Evolutionary conservation across 1,140 invertebrate genomes (phyloP), one percentile per base, ranked within the genome.

Genomic region (Macrosteles quadrilineatus): DNA sequence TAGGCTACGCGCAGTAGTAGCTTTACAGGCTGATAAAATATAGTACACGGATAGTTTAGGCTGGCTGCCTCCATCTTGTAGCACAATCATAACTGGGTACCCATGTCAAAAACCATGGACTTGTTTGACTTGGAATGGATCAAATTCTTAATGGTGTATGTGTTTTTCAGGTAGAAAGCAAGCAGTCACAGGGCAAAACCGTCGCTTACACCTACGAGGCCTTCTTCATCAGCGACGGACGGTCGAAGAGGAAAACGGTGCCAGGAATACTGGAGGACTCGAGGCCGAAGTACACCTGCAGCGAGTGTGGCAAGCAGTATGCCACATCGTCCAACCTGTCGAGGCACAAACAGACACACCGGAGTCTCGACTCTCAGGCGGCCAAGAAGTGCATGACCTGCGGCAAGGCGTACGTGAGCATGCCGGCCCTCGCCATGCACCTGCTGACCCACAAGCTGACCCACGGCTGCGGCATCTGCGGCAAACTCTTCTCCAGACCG

Each of bases 391-490:
- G 97, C 82, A 89, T 90, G 69, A 93, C 94, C 47, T 99, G 97
- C 79, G 93, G 93, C 68, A 97, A 98, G 79, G 92, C 94, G 0
- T 99, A 99, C 81, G 96, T 98, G 14, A 95, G 92, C 73, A 98
- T 98, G 96, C 96, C 97, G 0, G 97, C 97, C 0, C 81, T 98
- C 55, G 95, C 96, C 17, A 99, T 99, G 97, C 97, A 98, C 83
- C 85, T 98, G 53, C 85, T 98, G 19, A 98, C 97, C 81, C 95
- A 87, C 83, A 96, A 87, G 86, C 88, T 86, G 83, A 91, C 94
- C 69, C 96, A 97, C 79, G 93, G 90, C 74, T 98, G 97, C 82
- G 88, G 89, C 27, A 88, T 97, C 3, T 99, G 97, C 81, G 93
- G 93, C 29, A 97, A 97, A 80, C 85, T 92, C 62, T 98, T 98